Evolutionary conservation across 2,888 invertebrate genomes (phyloP), one percentile per base, ranked within the genome.

Genomic region (Parochlus steinenii): DNA sequence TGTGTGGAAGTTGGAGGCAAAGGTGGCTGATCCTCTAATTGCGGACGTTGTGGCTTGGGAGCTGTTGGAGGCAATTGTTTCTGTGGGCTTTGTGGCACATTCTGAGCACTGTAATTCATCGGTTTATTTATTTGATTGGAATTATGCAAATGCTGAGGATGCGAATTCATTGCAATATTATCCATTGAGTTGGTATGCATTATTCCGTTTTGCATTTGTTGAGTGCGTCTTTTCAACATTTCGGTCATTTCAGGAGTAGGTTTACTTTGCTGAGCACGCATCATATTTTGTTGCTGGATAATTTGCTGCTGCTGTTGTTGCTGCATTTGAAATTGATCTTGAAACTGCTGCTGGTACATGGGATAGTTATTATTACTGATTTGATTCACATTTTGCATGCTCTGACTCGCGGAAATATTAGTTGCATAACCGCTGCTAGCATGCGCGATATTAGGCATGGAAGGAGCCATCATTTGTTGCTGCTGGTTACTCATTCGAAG

Each of bases 211-310:
- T 43, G 43, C 40, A 46, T 45, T 43, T 45, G 47, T 23, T 57
- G 56, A 34, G 56, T 56, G 24, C 63, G 56, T 42, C 63, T 54
- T 40, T 75, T 57, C 7, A 80, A 74, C 51, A 85, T 81, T 48
- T 86, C 81, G 3, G 79, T 73, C 78, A 83, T 80, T 56, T 83
- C 83, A 4, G 74, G 72, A 39, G 81, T 61, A 51, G 81, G 76
- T 0, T 75, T 75, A 27, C 67, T 60, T 18, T 36, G 36, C 4
- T 33, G 46, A n/a, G n/a, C n/a, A n/a, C n/a, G n/a, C n/a, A n/a
- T n/a, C n/a, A n/a, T n/a, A 47, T 42, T 44, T 31, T 30, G 42
- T 37, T 34, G 46, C 42, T 19, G 48, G 45, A 33, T 51, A 37
- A 45, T 52, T 47, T 25, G 50, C 42, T 14, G 50, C 42, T 14